Evolutionary conservation across 2,113 vertebrate species (phyloP), one percentile per base, ranked within the genome.

Genomic region (Argyrosomus japonicus): DNA sequence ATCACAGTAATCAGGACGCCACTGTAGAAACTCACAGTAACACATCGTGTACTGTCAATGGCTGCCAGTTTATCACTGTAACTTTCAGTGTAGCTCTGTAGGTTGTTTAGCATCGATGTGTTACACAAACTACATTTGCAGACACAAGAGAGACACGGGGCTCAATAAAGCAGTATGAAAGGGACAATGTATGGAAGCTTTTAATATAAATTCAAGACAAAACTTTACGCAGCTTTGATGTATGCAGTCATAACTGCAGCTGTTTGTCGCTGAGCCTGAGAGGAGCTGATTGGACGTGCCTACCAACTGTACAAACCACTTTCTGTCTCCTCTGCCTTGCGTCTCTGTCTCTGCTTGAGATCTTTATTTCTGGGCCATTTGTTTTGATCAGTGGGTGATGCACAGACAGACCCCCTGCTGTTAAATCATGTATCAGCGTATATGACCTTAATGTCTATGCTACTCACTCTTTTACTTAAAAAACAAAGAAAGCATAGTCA

Each of bases 391-490:
- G 58, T 36, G 43, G 50, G 62, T 68, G 68, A 75, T 12, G 18
- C 47, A 40, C 58, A 70, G 69, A 68, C 25, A 75, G 45, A 27
- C 72, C 25, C 67, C 75, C 58, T 13, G 83, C 60, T 73, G 75
- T 75, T 36, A 50, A 25, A 53, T 63, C 43, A 64, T 32, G 36
- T 83, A 67, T 86, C 81, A 71, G 64, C 72, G 53, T 58, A 70
- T 68, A n/a, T 82, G 83, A 83, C 79, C 83, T 83, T 68, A 85
- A 68, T 61, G 78, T 83, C 68, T 53, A 3, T 5, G 57, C 73
- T 8, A 3, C 62, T 73, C 54, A 29, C 5, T 79, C 43, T 81
- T 70, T 75, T 53, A 53, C 60, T 71, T 75, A 40, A 11, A 51
- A 50, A 50, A 50, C 5, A 15, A 50, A 50, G 8, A 19, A 51